These are phyloP conservation scores for Paedocypris sp. DNA, from an alignment of 2,113 vertebrate genomes.

Conservation along the genomic window DNA sequence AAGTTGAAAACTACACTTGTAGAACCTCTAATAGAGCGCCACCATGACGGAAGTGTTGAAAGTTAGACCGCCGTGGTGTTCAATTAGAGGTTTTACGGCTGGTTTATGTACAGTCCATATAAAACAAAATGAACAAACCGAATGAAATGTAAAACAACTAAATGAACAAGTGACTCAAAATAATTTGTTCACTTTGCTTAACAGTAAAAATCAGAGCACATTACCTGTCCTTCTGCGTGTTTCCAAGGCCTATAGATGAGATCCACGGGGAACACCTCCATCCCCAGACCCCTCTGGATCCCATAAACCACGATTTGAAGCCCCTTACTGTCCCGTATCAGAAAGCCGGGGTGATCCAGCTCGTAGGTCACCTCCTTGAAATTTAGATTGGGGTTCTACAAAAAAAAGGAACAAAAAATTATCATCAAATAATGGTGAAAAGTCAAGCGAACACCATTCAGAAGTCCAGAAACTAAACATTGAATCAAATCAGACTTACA, in stretches of 20 bases:
- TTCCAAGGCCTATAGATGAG: conserved; percentile 97
- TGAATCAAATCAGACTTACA: conserved; percentile 66
- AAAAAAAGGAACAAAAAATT: conserved; percentile 35
- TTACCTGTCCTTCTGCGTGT: conserved; percentile 93
- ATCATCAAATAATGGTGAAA: not conserved
- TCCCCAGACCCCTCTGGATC: conserved; percentile 86
- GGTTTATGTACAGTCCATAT: no score
- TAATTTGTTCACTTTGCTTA: no score
- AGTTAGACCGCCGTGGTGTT: no score
- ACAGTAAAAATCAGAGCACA: no score
- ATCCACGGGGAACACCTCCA: conserved; percentile 94
- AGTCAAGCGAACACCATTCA: not conserved
- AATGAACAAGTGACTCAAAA: not conserved
- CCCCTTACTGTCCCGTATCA: conserved; percentile 94
- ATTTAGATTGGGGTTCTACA: conserved; percentile 88
- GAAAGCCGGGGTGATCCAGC: conserved; percentile 88
- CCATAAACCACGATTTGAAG: conserved; percentile 94
- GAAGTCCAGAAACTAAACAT: not conserved
- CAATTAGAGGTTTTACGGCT: no score
- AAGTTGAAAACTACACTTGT: no score
- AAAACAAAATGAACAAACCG: no score
- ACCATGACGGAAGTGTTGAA: no score
- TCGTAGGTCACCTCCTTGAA: conserved; percentile 99
- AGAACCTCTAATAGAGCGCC: no score
- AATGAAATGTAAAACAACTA: no score